Conservation (phyloP, 2,888 invertebrate species). For the Pseudoips prasinana region DNA sequence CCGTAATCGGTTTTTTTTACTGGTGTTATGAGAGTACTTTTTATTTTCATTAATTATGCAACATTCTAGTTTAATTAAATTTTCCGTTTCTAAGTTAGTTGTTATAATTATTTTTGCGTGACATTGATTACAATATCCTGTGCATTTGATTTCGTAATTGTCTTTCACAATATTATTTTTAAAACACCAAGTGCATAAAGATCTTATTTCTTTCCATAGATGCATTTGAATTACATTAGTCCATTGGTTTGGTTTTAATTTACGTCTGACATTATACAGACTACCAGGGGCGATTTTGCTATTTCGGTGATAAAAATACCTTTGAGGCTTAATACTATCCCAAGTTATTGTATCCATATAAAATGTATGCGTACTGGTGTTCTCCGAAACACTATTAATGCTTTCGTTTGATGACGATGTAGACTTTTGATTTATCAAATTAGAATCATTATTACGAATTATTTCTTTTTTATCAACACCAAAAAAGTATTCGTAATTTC, state of each 20-base stretch:
- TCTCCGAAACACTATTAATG: slow-evolving; percentile 10
- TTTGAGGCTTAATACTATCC: slow-evolving; percentile 9
- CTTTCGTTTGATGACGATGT: slow-evolving; percentile 10
- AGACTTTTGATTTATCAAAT: slow-evolving; percentile 10
- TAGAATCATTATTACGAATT: slow-evolving; percentile 9
- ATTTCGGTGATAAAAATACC: slow-evolving; percentile 10
- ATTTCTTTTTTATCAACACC: slow-evolving; percentile 10
- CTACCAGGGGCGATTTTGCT: slow-evolving; percentile 11
- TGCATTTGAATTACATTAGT: slow-evolving; percentile 12
- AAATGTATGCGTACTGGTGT: slow-evolving; percentile 12
- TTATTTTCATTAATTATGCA: slow-evolving; percentile 12
- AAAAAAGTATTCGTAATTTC: slow-evolving; percentile 11
- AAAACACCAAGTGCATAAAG: slow-evolving; percentile 13
- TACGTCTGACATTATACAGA: slow-evolving; percentile 10
- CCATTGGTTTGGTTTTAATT: slow-evolving; percentile 11
- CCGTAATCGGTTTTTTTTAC: slow-evolving; percentile 12
- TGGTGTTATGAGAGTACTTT: slow-evolving; percentile 9
- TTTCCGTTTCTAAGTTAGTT: slow-evolving; percentile 12
- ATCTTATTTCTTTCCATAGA: slow-evolving; percentile 12
- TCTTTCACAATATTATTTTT: slow-evolving; percentile 10
- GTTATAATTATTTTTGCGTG: slow-evolving; percentile 10
- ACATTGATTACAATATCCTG: slow-evolving; percentile 10
- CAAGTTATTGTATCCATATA: slow-evolving; percentile 11
- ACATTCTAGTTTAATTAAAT: slow-evolving; percentile 13
- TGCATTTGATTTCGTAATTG: slow-evolving; percentile 9